These are phyloP conservation scores for Calvadosia cruxmelitensis DNA, from an alignment of 30 jellyfish, hydroid and myxozoan species.

Conservation along the genomic window DNA sequence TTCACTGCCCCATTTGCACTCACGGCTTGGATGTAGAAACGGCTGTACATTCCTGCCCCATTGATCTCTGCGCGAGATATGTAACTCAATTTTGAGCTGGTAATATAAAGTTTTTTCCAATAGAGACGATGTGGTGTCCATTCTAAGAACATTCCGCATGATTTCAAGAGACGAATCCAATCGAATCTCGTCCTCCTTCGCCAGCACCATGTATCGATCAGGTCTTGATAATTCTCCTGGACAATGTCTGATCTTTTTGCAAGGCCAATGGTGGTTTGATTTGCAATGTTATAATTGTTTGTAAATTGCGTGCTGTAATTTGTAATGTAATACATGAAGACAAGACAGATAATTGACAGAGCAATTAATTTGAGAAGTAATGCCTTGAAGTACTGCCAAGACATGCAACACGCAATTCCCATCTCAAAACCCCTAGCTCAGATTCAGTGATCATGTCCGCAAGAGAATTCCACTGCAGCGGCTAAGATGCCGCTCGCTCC, in stretches of 20 bases:
- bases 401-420: not conserved
- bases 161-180: conserved; percentile 37
- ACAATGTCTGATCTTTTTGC: not conserved
- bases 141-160: conserved; percentile 34
- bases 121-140: conserved; percentile 55
- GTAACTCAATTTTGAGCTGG: conserved; percentile 45
- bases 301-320: too few relatives aligned
- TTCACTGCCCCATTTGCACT: conserved; percentile 41
- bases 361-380: not conserved
- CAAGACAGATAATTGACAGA: not conserved
- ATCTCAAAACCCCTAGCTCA: too few relatives aligned
- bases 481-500: too few relatives aligned
- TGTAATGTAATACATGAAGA: not conserved
- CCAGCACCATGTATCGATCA: conserved; percentile 50
- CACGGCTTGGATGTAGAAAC: conserved; percentile 44
- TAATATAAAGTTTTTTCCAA: conserved; percentile 28
- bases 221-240: not conserved
- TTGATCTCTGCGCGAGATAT: conserved; percentile 36
- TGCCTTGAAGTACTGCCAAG: not conserved
- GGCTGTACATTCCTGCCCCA: conserved; percentile 84
- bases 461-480: too few relatives aligned
- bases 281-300: not conserved
- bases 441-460: too few relatives aligned
- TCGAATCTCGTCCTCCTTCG: conserved; percentile 51
- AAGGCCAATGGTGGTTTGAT: not conserved